Base-by-base conservation (phyloP, 2,113 vertebrate species). In the Otis tarda region DNA sequence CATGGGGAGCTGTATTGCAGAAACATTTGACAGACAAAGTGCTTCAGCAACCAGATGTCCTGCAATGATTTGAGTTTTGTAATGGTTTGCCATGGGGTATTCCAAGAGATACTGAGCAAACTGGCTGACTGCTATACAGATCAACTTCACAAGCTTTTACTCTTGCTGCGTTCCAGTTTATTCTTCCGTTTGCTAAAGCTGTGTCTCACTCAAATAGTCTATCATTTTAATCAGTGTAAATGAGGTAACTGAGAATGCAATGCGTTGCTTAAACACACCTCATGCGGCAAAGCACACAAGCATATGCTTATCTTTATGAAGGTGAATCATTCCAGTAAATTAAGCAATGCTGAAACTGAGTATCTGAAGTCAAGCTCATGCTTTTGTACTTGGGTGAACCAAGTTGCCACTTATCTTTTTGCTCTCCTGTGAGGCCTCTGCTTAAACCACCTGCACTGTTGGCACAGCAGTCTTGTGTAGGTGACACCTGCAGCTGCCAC, bases 401-500 rank as follows among this genome's bases (percentile, higher is more conserved):
- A 47, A 59, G 35, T 7, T 63, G 25, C 14, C 6, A 59, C 8
- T 76, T 69, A 13, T 0, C 1, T 23, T 60, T 49, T 76, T 70
- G 4, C 7, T 85, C 6, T 27, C 23, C 7, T 28, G 7, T 71
- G 7, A 75, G 9, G 17, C 8, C 77, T 56, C 12, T 60, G 12
- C 23, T 83, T 67, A 77, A 85, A 55, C 43, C 33, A 56, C 0
- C 3, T 19, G 25, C 0, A 0, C 14, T 33, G 4, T 53, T 61
- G 65, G 28, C 33, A 43, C 19, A 50, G 11, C 12, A 31, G 0
- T 39, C 4, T 31, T 60, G 18, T 56, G 16, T 24, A 45, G 23
- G 14, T 77, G 64, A 94, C 92, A 74, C 6, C 27, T 4, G 4
- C 33, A 74, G 19, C 23, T 52, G 8, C 5, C 0, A 2, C 25